Percentiles rank a stretch among this genome's conserved stretches.
phyloP scores from a whole-genome alignment of 2,113 vertebrate genomes.

The Aptenodytes patagonicus region DNA sequence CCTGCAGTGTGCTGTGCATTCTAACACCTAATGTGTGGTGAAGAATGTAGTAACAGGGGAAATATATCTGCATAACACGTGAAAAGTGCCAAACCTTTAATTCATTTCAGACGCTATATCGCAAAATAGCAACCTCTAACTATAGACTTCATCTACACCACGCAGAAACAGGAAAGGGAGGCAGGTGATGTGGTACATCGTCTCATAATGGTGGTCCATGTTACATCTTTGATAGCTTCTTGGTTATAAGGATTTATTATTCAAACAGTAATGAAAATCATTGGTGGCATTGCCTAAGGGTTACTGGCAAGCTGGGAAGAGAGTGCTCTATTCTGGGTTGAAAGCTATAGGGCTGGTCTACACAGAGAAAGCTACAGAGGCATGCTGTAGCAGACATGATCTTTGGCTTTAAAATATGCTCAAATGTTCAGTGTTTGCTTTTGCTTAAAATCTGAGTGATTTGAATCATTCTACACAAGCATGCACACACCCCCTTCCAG shows the following conservation, averaged over 20 bases:
- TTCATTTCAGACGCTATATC: slow-evolving; percentile 7
- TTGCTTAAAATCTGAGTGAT: background rate
- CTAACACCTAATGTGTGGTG: slow-evolving; percentile 47
- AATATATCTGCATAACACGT: slow-evolving; percentile 31
- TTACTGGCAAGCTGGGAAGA: background rate
- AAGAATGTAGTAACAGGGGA: slow-evolving; percentile 64
- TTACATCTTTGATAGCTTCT: background rate
- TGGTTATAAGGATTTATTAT: background rate
- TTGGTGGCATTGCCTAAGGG: background rate
- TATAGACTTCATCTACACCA: background rate
- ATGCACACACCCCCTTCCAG: accelerated
- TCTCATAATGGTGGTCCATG: background rate
- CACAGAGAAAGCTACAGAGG: background rate
- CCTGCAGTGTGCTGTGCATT: slow-evolving; percentile 31
- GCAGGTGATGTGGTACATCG: background rate
- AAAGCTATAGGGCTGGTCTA: background rate
- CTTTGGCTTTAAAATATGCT: background rate
- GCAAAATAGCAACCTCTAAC: background rate
- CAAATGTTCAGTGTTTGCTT: background rate
- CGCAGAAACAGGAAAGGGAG: background rate
- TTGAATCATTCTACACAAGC: background rate
- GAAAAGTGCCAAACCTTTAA: slow-evolving; percentile 44
- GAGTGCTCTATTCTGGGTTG: background rate
- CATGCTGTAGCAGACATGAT: background rate
- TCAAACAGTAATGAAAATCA: background rate